A percentile compares a stretch with the other conserved stretches of the same genome.
These are phyloP conservation scores for Corydoras sp. DNA, from an alignment of 2,113 vertebrate species.

Conservation along the genomic window DNA sequence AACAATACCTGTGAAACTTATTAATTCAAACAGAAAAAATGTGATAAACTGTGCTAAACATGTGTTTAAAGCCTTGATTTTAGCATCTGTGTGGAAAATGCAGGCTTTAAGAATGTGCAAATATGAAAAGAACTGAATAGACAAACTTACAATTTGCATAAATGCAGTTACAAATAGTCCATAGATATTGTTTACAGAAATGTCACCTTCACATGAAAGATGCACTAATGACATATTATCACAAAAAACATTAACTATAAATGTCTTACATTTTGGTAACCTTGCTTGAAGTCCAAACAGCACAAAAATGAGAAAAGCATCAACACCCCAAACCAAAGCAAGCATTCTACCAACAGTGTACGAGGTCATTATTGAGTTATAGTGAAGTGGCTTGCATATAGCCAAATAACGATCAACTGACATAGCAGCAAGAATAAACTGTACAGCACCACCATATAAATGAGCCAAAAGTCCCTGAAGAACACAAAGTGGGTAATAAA, in stretches of 20 bases:
- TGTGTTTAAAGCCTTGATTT: constrained; percentile 39
- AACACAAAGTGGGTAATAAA: constrained; percentile 36
- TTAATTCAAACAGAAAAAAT: constrained; percentile 32
- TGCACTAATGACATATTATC: constrained; percentile 31
- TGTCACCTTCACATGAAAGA: constrained; percentile 38
- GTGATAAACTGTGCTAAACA: constrained; percentile 28
- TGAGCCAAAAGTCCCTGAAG: constrained; percentile 34
- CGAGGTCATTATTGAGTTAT: constrained; percentile 32
- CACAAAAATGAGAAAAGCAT: constrained; percentile 20
- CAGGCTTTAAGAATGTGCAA: constrained; percentile 34
- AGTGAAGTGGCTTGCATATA: constrained; percentile 37
- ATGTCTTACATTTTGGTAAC: constrained; percentile 31
- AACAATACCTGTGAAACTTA: not conserved
- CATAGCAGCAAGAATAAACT: constrained; percentile 35
- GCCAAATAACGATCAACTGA: constrained; percentile 38
- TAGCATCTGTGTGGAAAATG: constrained; percentile 31
- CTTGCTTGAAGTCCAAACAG: constrained; percentile 34
- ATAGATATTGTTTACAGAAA: constrained; percentile 41
- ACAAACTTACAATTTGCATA: constrained; percentile 27
- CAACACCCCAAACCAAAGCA: constrained; percentile 27
- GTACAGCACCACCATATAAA: constrained; percentile 19
- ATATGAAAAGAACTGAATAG: constrained; percentile 41
- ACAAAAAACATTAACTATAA: constrained; percentile 37
- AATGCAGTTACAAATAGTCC: constrained; percentile 36
- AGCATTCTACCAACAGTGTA: constrained; percentile 43